phyloP scores from a whole-genome alignment of 2,113 vertebrate species.

The Electrona antarctica region DNA sequence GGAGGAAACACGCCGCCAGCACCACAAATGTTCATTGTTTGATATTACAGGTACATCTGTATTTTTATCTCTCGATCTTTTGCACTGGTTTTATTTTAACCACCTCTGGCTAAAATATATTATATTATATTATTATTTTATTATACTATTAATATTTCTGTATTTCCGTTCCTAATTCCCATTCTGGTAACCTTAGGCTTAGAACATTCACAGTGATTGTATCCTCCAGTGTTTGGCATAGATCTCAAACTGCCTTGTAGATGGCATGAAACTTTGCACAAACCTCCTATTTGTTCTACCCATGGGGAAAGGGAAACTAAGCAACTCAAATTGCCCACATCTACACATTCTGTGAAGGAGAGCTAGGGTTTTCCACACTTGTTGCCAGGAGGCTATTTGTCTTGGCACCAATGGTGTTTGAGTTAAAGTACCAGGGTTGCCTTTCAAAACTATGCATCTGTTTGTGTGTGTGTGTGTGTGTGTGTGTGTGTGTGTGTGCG shows the following conservation, averaged over 20 bases:
- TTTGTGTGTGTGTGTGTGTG: constrained; percentile 6
- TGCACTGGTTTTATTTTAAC: neutral
- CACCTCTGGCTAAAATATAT: no score
- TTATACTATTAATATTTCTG: no score
- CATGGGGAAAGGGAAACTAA: constrained; percentile 35
- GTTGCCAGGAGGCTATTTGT: constrained; percentile 66
- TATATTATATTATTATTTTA: no score
- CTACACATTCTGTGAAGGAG: constrained; percentile 46
- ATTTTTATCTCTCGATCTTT: neutral
- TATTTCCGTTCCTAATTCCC: constrained; percentile 8
- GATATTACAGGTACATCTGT: neutral
- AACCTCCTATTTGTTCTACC: constrained; percentile 35
- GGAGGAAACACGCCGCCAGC: no score
- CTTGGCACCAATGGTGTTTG: constrained; percentile 58
- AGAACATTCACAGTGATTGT: neutral
- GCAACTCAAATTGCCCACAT: constrained; percentile 46
- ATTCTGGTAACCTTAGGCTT: constrained; percentile 29
- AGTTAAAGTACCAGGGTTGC: constrained; percentile 51
- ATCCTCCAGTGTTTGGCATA: constrained; percentile 5
- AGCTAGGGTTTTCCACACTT: constrained; percentile 48
- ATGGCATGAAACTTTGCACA: constrained; percentile 33
- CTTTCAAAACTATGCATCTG: constrained; percentile 16
- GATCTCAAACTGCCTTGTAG: constrained; percentile 31
- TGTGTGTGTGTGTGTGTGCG: constrained; percentile 5
- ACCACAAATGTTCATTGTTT: no score